phyloP scores from a whole-genome alignment of 2,888 invertebrate species.

The Belgica antarctica region DNA sequence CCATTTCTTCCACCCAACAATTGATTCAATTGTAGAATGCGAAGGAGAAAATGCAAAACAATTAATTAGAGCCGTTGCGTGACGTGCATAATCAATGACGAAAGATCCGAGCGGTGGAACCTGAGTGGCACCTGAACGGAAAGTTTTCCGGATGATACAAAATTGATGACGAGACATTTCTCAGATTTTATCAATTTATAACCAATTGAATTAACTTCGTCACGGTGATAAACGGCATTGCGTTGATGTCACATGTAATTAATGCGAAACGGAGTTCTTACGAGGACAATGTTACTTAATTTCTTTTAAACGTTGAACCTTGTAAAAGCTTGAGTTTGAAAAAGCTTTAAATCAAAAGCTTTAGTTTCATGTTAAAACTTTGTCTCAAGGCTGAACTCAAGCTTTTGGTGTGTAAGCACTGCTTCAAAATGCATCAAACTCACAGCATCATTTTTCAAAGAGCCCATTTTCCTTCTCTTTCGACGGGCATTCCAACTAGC shows the following conservation, averaged over 20 bases:
- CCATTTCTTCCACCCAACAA: not conserved
- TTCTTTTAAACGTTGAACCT: too few species aligned
- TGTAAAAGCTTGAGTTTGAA: too few species aligned
- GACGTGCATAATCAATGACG: slow-evolving; percentile 1
- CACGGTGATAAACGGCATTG: not conserved
- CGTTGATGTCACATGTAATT: too few species aligned
- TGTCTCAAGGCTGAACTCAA: too few species aligned
- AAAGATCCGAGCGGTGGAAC: not conserved
- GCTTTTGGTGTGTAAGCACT: too few species aligned
- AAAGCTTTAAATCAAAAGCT: too few species aligned
- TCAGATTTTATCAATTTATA: slow-evolving; percentile 16
- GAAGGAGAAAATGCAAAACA: slow-evolving; percentile 21
- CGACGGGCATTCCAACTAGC: too few species aligned
- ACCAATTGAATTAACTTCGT: not conserved
- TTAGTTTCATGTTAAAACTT: too few species aligned
- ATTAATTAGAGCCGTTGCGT: slow-evolving; percentile 22
- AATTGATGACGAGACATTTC: not conserved
- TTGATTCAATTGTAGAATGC: slow-evolving; percentile 7
- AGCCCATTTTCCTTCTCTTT: not conserved
- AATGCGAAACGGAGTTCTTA: too few species aligned
- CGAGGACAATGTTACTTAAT: too few species aligned
- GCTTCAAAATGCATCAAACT: not conserved
- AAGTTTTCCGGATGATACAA: not conserved
- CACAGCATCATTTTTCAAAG: too few species aligned
- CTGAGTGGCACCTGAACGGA: not conserved